Conservation (phyloP, 2,113 vertebrate genomes). For the Bettongia penicillata region DNA sequence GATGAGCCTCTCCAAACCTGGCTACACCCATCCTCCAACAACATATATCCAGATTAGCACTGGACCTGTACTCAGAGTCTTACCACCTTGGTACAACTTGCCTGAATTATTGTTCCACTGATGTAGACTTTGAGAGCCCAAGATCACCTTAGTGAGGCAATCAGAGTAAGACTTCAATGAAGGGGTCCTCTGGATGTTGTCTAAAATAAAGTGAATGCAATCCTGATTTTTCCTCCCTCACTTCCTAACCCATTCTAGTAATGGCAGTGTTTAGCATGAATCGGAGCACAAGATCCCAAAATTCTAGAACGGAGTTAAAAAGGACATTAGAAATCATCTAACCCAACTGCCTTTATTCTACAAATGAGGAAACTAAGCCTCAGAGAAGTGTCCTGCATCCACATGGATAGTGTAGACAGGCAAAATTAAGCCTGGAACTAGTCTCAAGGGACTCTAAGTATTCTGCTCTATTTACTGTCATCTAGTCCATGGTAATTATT, state of each 20-base stretch:
- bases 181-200: background rate
- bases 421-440: background rate
- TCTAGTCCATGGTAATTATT: background rate
- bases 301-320: background rate
- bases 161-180: background rate
- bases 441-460: background rate
- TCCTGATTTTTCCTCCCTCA: background rate
- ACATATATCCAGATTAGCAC: background rate
- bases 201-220: background rate
- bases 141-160: background rate
- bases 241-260: background rate
- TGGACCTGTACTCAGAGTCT: background rate
- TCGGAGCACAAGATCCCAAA: background rate
- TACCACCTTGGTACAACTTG: background rate
- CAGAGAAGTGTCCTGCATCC: background rate
- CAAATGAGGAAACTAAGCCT: background rate
- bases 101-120: background rate
- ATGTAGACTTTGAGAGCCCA: background rate
- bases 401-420: background rate
- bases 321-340: background rate
- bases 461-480: too few species aligned
- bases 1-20: background rate
- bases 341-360: background rate
- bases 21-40: background rate
- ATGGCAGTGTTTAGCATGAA: background rate